Evolutionary conservation across 2,888 invertebrate species (phyloP).

Genomic region (Conomelus anceps): DNA sequence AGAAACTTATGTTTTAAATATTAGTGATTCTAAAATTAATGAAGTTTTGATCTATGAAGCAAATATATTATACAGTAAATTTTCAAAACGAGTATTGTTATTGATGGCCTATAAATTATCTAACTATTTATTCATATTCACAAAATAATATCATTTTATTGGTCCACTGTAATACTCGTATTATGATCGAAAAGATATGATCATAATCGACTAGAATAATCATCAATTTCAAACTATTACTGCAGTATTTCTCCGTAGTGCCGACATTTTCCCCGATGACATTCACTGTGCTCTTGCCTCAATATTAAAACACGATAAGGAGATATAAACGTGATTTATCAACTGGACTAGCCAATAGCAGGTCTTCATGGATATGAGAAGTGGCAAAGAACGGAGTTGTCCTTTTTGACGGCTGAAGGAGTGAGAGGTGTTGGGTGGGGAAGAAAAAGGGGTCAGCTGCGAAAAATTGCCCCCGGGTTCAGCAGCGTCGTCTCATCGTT

Average conservation of each 20-base stretch:
- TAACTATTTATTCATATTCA: too few species aligned
- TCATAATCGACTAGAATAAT: neutral
- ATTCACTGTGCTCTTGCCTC: neutral
- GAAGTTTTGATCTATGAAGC: too few species aligned
- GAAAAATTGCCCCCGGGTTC: conserved; percentile 4
- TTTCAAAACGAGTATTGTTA: too few species aligned
- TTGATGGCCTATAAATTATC: too few species aligned
- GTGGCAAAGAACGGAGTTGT: neutral
- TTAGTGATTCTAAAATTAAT: too few species aligned
- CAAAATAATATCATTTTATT: too few species aligned
- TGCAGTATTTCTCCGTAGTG: neutral
- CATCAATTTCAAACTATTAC: neutral
- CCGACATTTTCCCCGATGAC: neutral
- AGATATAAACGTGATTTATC: neutral
- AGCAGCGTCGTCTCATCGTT: neutral
- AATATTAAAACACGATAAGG: neutral
- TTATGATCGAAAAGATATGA: neutral
- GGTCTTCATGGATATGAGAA: neutral
- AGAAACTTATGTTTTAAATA: too few species aligned
- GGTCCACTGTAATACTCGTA: neutral
- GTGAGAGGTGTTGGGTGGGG: neutral
- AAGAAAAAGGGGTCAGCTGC: conserved; percentile 3
- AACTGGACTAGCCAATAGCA: neutral
- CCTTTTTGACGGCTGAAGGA: neutral
- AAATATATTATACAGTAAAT: too few species aligned